phyloP scores from a whole-genome alignment of 1,140 invertebrate species.

The Drosophila bocki region DNA sequence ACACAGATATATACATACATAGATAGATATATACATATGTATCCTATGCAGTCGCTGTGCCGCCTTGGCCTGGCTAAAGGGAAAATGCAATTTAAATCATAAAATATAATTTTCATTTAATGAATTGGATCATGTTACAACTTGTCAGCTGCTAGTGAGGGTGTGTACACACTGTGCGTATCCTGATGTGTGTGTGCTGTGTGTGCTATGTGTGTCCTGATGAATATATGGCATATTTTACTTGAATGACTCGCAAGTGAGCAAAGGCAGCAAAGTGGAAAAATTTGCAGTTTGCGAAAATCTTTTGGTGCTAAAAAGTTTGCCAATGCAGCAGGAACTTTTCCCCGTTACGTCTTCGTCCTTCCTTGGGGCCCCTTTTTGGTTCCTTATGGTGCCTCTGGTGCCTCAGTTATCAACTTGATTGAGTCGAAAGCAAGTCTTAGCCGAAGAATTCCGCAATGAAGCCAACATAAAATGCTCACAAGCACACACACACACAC shows the following conservation, averaged over 20 bases:
- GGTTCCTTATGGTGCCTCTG: background rate
- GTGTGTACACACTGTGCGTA: constrained; percentile 8
- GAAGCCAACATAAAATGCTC: constrained; percentile 13
- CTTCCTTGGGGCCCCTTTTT: background rate
- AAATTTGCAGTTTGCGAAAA: constrained; percentile 63
- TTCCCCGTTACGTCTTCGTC: background rate
- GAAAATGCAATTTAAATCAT: constrained; percentile 79
- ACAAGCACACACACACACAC: background rate
- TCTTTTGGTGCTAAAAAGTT: constrained; percentile 65
- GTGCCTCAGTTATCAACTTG: constrained; percentile 52
- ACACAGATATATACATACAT: background rate
- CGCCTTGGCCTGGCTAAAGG: constrained; percentile 18
- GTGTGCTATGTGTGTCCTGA: background rate
- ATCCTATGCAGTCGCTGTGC: background rate
- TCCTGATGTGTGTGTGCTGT: no score
- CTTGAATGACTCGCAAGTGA: constrained; percentile 46
- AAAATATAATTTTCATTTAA: constrained; percentile 80
- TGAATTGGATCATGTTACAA: constrained; percentile 73
- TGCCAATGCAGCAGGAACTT: constrained; percentile 21
- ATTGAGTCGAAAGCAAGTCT: constrained; percentile 65
- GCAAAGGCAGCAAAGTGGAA: constrained; percentile 70
- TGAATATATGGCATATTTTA: constrained; percentile 56
- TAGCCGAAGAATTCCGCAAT: constrained; percentile 32
- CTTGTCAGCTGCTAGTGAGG: constrained; percentile 10
- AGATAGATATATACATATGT: background rate